Percentiles rank a stretch among this genome's conserved stretches.
Evolutionary conservation across 2,797 vertebrate species (phyloP).

Genomic region (Sebastes elongatus): DNA sequence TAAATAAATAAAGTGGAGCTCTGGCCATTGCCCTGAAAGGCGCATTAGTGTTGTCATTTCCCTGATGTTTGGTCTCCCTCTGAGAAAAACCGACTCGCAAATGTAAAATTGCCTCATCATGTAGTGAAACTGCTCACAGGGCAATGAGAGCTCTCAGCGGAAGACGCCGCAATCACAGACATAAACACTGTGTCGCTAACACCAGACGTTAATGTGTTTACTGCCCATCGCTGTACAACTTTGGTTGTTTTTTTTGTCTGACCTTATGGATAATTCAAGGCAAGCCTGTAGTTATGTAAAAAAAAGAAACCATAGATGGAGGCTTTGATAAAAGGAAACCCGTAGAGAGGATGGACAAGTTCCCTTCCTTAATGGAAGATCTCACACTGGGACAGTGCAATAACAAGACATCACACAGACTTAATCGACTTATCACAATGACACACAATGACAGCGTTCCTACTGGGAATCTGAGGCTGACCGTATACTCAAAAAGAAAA

Average conservation of each 20-base stretch:
- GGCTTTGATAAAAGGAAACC: conserved; percentile 57
- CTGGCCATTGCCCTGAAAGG: conserved; percentile 22
- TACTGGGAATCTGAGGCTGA: conserved; percentile 30
- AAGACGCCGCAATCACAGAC: conserved; percentile 18
- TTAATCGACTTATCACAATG: conserved; percentile 62
- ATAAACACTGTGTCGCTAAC: conserved; percentile 4
- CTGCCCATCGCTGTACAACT: conserved; percentile 8
- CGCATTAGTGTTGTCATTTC: conserved; percentile 41
- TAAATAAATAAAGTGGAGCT: conserved; percentile 32
- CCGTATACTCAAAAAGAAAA: conserved; percentile 32
- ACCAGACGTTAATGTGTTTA: conserved; percentile 36
- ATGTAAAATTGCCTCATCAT: conserved; percentile 41
- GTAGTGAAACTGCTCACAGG: conserved; percentile 30
- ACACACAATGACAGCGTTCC: conserved; percentile 44
- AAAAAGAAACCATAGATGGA: conserved; percentile 18
- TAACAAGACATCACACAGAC: conserved; percentile 59
- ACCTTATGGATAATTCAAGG: conserved; percentile 38
- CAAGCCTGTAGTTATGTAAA: conserved; percentile 5
- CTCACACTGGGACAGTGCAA: conserved; percentile 57
- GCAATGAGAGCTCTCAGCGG: conserved; percentile 32
- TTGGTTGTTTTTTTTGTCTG: conserved; percentile 17
- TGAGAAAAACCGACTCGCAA: conserved; percentile 18
- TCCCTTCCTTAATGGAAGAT: conserved; percentile 61
- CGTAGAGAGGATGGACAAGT: conserved; percentile 45
- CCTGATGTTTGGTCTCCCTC: conserved; percentile 31